phyloP scores from a whole-genome alignment of 2,113 vertebrate genomes.

The Eublepharis macularius region DNA sequence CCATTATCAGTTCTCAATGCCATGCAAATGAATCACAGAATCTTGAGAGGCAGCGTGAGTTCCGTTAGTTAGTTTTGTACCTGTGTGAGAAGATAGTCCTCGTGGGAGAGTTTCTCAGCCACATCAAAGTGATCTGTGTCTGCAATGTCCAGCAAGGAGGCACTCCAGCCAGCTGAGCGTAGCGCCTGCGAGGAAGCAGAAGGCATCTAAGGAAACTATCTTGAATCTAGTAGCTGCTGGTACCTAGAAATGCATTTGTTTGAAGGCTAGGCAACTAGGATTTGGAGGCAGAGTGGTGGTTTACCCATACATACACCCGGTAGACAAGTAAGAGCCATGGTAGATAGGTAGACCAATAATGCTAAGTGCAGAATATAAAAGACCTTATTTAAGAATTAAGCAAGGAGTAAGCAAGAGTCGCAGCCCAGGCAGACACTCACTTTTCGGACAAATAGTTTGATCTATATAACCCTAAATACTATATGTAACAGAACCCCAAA shows the following conservation, averaged over 20 bases:
- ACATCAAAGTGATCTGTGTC: conserved; percentile 77
- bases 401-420: background rate
- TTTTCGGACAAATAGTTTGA: too few relatives aligned
- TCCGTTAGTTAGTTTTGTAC: conserved; percentile 55
- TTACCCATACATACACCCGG: background rate
- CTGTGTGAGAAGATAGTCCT: conserved; percentile 70
- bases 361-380: too few relatives aligned
- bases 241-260: background rate
- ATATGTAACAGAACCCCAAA: too few relatives aligned
- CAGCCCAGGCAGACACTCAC: background rate
- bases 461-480: too few relatives aligned
- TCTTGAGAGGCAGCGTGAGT: background rate
- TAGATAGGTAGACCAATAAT: background rate
- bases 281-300: background rate
- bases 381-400: too few relatives aligned
- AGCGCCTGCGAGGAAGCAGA: conserved; percentile 39
- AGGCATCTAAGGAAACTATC: background rate
- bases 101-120: conserved; percentile 68
- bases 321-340: background rate
- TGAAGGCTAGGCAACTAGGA: background rate
- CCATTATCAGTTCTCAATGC: background rate
- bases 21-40: background rate
- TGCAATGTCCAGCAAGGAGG: conserved; percentile 59
- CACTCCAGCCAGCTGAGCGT: conserved; percentile 43
- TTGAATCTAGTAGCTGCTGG: background rate